Evolutionary conservation across 2,888 invertebrate genomes (phyloP), one percentile per base, ranked within the genome.

Genomic region (Microchrysa polita): DNA sequence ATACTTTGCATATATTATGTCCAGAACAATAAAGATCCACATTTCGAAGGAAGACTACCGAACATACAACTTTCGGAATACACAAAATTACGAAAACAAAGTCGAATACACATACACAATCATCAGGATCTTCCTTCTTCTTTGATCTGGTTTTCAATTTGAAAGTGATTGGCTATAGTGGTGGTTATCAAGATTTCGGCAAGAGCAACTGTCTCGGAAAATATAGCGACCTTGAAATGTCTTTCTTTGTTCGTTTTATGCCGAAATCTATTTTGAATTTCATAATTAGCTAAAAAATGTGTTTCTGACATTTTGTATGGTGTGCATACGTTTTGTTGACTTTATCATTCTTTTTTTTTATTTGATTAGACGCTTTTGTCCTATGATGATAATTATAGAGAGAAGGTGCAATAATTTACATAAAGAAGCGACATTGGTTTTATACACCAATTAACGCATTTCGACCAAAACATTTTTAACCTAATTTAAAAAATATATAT

Each of bases 91-190:
- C 27, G 27, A 34, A 34, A 34, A 34, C 27, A 34, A 34, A 34
- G 7, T 5, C 27, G 27, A 34, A 34, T 34, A 10, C n/a, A n/a
- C n/a, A n/a, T n/a, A n/a, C n/a, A n/a, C 48, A 48, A 48, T 48
- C 48, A 48, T n/a, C 48, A 48, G 48, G 48, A 48, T 48, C 48
- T 48, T 48, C 16, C 48, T 48, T 48, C 48, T 12, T 34, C 27
- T 48, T 48, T 48, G 48, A 12, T 48, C 48, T n/a, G 12, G 12
- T 48, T 48, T 12, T n/a, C 2, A n/a, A 48, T 48, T n/a, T n/a
- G 48, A 48, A 48, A n/a, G 48, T 48, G 48, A 48, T 48, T 2
- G n/a, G n/a, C n/a, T n/a, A n/a, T n/a, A n/a, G n/a, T n/a, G 48
- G 48, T 34, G 10, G 48, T 48, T 48, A 48, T 48, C 48, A 48